Evolutionary conservation across 2,797 vertebrate species (phyloP), one percentile per base, ranked within the genome.

Genomic region (Kryptolebias ocellatus): DNA sequence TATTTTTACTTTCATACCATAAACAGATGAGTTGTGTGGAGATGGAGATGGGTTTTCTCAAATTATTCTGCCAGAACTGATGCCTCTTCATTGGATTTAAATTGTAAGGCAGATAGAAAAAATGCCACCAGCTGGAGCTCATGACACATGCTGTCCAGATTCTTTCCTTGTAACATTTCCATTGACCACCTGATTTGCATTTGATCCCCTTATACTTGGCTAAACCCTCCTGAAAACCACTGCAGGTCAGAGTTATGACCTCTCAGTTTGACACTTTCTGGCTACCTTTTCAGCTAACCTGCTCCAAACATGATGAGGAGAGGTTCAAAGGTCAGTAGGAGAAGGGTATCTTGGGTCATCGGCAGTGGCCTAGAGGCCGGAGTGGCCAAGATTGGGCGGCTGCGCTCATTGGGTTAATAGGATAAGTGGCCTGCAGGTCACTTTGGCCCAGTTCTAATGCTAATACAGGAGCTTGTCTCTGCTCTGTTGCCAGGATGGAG

Each of bases 281-380:
- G 80, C 65, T 77, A 61, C 64, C 69, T 71, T 74, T 67, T 81
- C 87, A 79, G 57, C 83, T 29, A 90, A 84, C 84, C 83, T 85
- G 83, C 83, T 87, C 64, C 75, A 70, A 60, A 64, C 52, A 58
- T 76, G 80, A 81, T 89, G 81, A 87, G 86, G 75, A 83, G 81
- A 79, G 79, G 86, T 78, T 84, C 79, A 86, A 72, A 84, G 88
- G 85, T 87, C 80, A 72, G 80, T 66, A 70, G 75, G 72, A 86
- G 75, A 79, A 84, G 86, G 87, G 80, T 91, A 93, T 90, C 89
- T 88, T 1, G 56, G 90, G 90, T 92, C 92, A 93, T 89, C 87
- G 60, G 60, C 72, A 31, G 67, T 55, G 75, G 80, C 83, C 78
- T 52, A 1, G 44, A 67, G 80, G 77, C 76, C 59, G 9, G 42